Conservation (phyloP, 2,797 vertebrate species). For the Acomys russatus region DNA sequence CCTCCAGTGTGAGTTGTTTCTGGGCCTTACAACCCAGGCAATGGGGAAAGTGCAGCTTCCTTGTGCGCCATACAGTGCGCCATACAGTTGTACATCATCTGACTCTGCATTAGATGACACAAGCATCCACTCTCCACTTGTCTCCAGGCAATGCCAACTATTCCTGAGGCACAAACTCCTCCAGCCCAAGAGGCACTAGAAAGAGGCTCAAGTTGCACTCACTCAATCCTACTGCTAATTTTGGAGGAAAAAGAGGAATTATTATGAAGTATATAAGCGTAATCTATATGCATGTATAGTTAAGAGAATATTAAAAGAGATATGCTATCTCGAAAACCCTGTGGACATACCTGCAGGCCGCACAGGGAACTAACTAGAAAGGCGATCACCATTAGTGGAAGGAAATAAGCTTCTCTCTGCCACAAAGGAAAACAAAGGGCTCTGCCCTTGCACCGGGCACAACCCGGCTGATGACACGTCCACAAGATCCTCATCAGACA, state of each 20-base stretch:
- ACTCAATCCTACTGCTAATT: conserved; percentile 3
- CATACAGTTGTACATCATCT: neutral
- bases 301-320: conserved; percentile 42
- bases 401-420: conserved; percentile 8
- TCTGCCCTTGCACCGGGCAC: conserved; percentile 7
- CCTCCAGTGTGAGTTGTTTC: neutral
- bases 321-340: neutral
- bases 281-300: neutral
- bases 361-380: neutral
- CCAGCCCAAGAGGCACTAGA: neutral
- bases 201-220: neutral
- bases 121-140: neutral
- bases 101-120: conserved; percentile 8
- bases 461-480: neutral
- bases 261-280: conserved; percentile 1
- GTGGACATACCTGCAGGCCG: neutral
- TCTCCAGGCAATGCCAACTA: neutral
- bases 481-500: conserved; percentile 34
- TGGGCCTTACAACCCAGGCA: neutral
- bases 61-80: neutral
- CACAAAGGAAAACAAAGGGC: neutral
- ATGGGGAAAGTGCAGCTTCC: neutral
- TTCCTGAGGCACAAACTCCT: neutral
- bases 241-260: neutral
- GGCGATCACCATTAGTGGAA: neutral